Conservation (phyloP, 2,797 vertebrate species). For the Sphenopsis melanotis region DNA sequence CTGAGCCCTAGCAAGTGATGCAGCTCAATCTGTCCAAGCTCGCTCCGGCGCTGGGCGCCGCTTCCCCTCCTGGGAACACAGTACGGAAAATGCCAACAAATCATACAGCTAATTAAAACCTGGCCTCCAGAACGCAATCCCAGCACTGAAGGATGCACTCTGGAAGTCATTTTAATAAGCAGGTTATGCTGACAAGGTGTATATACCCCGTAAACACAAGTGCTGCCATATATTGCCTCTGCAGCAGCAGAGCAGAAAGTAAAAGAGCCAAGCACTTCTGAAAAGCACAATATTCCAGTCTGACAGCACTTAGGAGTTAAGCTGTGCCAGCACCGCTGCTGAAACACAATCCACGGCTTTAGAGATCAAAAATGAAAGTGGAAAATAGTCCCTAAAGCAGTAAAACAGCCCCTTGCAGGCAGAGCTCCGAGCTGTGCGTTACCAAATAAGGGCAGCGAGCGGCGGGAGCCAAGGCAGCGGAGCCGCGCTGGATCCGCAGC, state of each 20-base stretch:
- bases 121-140: not conserved
- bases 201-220: not conserved
- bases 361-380: slow-evolving; percentile 46
- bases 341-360: not conserved
- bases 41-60: not conserved
- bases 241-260: not conserved
- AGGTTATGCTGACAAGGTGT: not conserved
- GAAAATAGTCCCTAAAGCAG: slow-evolving; percentile 30
- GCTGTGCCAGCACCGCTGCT: not conserved
- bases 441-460: slow-evolving; percentile 89
- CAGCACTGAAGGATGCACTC: not conserved
- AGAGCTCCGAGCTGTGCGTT: slow-evolving; percentile 65
- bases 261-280: not conserved
- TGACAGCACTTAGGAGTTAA: not conserved
- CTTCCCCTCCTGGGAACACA: not conserved
- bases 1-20: not conserved
- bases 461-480: slow-evolving; percentile 47
- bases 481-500: slow-evolving; percentile 34
- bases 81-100: not conserved
- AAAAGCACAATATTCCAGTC: not conserved
- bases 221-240: not conserved
- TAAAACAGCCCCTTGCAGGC: slow-evolving; percentile 65
- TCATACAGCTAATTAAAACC: not conserved
- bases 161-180: not conserved
- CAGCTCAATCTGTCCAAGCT: not conserved